Percentiles rank a stretch among this genome's conserved stretches.
These are phyloP conservation scores for Chironomus tepperi DNA, from an alignment of 1,140 invertebrate genomes.

Conservation along the genomic window DNA sequence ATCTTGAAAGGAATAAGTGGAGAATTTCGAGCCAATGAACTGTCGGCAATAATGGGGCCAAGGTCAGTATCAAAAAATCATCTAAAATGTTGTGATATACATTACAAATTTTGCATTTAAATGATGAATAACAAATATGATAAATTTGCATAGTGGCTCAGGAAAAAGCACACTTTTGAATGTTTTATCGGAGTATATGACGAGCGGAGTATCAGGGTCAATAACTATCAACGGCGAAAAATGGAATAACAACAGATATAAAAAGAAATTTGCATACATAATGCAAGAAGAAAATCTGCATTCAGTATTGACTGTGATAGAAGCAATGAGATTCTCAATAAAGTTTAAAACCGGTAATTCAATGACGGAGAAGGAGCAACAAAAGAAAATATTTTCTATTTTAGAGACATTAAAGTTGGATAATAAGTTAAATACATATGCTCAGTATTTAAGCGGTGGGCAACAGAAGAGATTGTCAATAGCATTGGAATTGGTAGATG, in stretches of 20 bases:
- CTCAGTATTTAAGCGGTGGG: constrained; percentile 72
- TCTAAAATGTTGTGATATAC: no score
- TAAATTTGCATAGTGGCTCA: constrained; percentile 44
- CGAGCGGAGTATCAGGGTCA: constrained; percentile 46
- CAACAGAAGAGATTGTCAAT: constrained; percentile 81
- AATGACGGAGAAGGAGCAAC: constrained; percentile 48
- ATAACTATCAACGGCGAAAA: constrained; percentile 65
- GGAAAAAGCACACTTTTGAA: constrained; percentile 74
- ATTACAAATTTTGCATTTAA: no score
- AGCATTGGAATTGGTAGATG: constrained; percentile 75
- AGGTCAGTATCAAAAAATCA: constrained; percentile 36
- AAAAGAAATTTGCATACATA: constrained; percentile 56
- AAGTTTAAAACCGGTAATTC: constrained; percentile 59
- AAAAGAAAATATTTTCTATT: constrained; percentile 51
- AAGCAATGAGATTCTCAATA: constrained; percentile 54
- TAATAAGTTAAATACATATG: constrained; percentile 54
- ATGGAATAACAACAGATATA: constrained; percentile 56
- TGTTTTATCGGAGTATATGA: constrained; percentile 48
- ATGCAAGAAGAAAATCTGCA: constrained; percentile 60
- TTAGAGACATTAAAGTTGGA: constrained; percentile 59
- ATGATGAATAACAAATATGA: no score
- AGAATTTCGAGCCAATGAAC: constrained; percentile 46
- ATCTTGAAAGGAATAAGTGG: constrained; percentile 52
- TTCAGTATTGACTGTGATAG: constrained; percentile 50
- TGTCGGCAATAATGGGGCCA: constrained; percentile 71